Evolutionary conservation across 92 coral and sea anemone species (phyloP).

Genomic region (Phenganax subtilis): DNA sequence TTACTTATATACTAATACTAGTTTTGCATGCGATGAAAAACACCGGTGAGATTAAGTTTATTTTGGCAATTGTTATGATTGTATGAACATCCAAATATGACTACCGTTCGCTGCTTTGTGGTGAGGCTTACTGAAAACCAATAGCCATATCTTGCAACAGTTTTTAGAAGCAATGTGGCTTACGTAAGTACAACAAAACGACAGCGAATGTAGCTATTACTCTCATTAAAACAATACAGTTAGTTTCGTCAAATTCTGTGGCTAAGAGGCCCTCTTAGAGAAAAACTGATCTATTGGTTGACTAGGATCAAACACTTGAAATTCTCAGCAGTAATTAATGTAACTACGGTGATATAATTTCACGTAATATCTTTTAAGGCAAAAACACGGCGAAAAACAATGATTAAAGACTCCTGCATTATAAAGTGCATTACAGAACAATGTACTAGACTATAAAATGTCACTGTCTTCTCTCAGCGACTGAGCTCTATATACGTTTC

Average conservation of each 20-base stretch:
- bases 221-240: background rate
- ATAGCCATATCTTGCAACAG: too few species aligned
- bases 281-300: background rate
- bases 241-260: background rate
- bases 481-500: too few species aligned
- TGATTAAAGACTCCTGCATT: too few species aligned
- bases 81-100: too few species aligned
- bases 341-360: background rate
- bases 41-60: too few species aligned
- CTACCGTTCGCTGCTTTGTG: too few species aligned
- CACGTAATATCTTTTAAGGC: background rate
- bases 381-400: too few species aligned
- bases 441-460: background rate
- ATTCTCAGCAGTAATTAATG: background rate
- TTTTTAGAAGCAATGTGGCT: background rate
- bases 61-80: too few species aligned
- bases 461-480: background rate
- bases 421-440: background rate
- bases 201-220: background rate
- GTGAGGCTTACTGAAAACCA: too few species aligned
- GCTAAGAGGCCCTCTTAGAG: background rate
- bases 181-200: background rate
- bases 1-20: too few species aligned
- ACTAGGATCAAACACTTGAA: background rate
- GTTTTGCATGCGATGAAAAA: too few species aligned